Evolutionary conservation across 2,113 vertebrate species (phyloP), one percentile per base, ranked within the genome.

Genomic region (Anhinga rufa): DNA sequence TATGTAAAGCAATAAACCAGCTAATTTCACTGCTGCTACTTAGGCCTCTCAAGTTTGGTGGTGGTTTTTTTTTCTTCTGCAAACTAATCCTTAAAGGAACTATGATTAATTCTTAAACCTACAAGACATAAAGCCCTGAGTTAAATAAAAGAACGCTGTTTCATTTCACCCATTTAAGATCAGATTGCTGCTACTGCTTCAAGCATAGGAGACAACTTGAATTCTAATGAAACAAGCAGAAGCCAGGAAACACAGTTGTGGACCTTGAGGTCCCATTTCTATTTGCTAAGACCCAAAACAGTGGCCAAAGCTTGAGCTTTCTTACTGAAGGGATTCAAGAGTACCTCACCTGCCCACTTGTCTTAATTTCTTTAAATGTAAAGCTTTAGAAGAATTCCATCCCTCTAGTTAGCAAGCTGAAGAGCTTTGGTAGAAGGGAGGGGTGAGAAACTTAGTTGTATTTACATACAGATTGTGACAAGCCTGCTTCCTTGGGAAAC

Each of bases 381-480:
- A 48, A 17, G 17, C 34, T 13, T 48, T 28, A 19, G 6, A n/a
- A 78, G 29, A 44, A 21, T 61, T 82, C 32, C 55, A 3, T 44
- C n/a, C 7, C 6, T 28, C 7, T 14, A 28, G 7, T 61, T 42
- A 40, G 17, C 18, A 51, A 17, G 10, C 17, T 75, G 3, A 24
- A 65, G 42, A 60, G 32, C 29, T 89, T 52, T 74, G 46, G 38
- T 54, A 8, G 31, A 40, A 62, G 28, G 40, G 34, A 64, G 34
- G 62, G 14, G 5, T 9, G 52, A 66, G 25, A 58, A 71, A 44
- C n/a, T 10, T 4, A 2, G 5, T 22, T 58, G 21, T 3, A 1
- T 36, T 72, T 17, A 40, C 9, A 22, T 4, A 12, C 5, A 24
- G 15, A 32, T 48, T 9, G 4, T 1, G 1, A 26, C 9, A 17